A percentile compares a stretch with the other conserved stretches of the same genome.
phyloP scores from a whole-genome alignment of 2,797 vertebrate species.

The Apodemus agrarius region DNA sequence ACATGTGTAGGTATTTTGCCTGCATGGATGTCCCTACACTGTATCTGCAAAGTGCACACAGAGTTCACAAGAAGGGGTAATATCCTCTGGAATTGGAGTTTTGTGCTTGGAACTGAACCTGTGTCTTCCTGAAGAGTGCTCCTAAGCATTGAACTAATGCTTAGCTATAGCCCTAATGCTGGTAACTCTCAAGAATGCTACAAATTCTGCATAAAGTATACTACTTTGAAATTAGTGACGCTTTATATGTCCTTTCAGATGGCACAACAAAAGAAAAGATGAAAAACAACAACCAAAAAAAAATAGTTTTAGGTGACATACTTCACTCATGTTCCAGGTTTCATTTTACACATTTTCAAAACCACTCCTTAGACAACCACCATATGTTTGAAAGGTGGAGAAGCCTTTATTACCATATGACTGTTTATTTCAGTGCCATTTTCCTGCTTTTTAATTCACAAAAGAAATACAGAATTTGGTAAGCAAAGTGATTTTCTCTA shows the following conservation, averaged over 20 bases:
- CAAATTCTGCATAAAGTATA: conserved; percentile 39
- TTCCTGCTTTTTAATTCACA: conserved; percentile 56
- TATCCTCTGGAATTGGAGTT: background rate
- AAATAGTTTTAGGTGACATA: background rate
- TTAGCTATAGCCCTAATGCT: background rate
- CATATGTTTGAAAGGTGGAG: background rate
- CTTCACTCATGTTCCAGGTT: conserved; percentile 24
- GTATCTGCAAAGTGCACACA: background rate
- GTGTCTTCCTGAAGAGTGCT: background rate
- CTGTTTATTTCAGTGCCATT: background rate
- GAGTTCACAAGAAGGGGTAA: background rate
- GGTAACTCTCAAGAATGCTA: conserved; percentile 59
- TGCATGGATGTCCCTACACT: background rate
- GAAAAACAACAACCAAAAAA: background rate
- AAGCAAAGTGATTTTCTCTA: conserved; percentile 28
- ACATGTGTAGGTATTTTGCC: background rate
- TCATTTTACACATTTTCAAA: background rate
- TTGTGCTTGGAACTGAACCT: background rate
- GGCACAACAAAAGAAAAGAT: background rate
- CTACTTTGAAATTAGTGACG: conserved; percentile 36
- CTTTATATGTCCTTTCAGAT: background rate
- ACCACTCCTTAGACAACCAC: background rate
- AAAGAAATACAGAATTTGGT: background rate
- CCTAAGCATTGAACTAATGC: background rate
- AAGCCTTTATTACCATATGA: background rate